Evolutionary conservation across 1,140 invertebrate species (phyloP).

Genomic region (Diabrotica undecimpunctata): DNA sequence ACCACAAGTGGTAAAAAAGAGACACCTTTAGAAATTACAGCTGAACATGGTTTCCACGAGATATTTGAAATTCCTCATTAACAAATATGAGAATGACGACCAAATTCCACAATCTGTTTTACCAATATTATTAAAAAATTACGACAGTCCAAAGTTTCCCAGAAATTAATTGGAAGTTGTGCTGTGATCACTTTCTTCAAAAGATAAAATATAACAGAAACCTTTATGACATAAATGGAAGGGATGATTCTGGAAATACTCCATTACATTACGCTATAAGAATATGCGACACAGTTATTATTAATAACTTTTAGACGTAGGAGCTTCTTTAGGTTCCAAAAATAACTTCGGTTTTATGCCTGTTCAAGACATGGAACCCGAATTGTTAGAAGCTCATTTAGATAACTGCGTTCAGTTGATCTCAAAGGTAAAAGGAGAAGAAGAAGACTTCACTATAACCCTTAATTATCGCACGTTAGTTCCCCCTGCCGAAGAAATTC

Average conservation of each 20-base stretch:
- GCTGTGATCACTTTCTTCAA: conserved; percentile 54
- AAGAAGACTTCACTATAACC: conserved; percentile 63
- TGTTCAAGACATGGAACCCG: conserved; percentile 63
- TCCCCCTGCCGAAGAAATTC: conserved; percentile 6
- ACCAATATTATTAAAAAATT: conserved; percentile 27
- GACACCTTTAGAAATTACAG: conserved; percentile 57
- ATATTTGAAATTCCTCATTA: conserved; percentile 59
- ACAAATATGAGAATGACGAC: conserved; percentile 49
- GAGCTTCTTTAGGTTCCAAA: conserved; percentile 66
- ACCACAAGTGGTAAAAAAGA: conserved; percentile 26
- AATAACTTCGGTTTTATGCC: conserved; percentile 67
- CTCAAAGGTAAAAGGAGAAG: conserved; percentile 55
- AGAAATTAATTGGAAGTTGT: conserved; percentile 50
- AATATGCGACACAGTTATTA: conserved; percentile 57
- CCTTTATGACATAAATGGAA: conserved; percentile 59
- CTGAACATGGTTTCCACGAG: conserved; percentile 57
- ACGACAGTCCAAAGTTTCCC: conserved; percentile 23
- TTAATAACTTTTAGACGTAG: conserved; percentile 60
- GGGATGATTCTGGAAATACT: conserved; percentile 69
- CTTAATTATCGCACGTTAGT: conserved; percentile 68
- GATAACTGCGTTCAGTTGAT: conserved; percentile 56
- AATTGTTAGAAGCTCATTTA: conserved; percentile 63
- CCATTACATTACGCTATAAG: conserved; percentile 78
- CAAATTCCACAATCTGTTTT: conserved; percentile 24
- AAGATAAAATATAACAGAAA: conserved; percentile 42